Conservation (phyloP, 2,888 invertebrate genomes). For the Andrena minutula region DNA sequence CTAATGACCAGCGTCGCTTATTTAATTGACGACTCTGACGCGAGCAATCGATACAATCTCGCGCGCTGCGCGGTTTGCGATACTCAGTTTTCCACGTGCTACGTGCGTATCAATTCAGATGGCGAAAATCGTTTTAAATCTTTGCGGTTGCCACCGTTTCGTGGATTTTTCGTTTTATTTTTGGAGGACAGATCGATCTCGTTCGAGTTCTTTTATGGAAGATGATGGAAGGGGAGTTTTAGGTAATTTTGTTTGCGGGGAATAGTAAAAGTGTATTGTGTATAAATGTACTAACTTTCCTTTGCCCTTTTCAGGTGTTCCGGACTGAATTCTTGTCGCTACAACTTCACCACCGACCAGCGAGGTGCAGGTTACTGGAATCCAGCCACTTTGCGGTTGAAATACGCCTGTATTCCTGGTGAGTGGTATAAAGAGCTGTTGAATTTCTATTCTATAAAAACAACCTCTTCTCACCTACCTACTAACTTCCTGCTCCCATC, state of each 20-base stretch:
- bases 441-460: background rate
- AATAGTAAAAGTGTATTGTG: background rate
- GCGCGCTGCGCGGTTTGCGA: conserved; percentile 36
- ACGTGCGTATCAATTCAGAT: background rate
- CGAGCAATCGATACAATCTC: conserved; percentile 63
- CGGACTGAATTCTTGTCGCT: conserved; percentile 91
- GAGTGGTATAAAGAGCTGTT: conserved; percentile 70
- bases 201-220: too few species aligned
- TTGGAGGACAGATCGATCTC: background rate
- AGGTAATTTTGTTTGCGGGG: too few species aligned
- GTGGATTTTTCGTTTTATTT: background rate
- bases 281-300: background rate
- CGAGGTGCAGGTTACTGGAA: conserved; percentile 88
- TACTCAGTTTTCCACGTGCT: background rate
- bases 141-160: background rate
- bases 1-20: conserved; percentile 65
- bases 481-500: background rate
- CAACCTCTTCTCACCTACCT: background rate
- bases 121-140: background rate
- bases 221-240: too few species aligned
- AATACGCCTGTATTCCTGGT: conserved; percentile 92
- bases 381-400: conserved; percentile 89
- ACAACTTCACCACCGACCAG: conserved; percentile 88
- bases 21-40: conserved; percentile 60
- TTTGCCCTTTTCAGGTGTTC: conserved; percentile 87